These are phyloP conservation scores for Panthera leo DNA, from an alignment of 2,113 vertebrate genomes.

Conservation along the genomic window DNA sequence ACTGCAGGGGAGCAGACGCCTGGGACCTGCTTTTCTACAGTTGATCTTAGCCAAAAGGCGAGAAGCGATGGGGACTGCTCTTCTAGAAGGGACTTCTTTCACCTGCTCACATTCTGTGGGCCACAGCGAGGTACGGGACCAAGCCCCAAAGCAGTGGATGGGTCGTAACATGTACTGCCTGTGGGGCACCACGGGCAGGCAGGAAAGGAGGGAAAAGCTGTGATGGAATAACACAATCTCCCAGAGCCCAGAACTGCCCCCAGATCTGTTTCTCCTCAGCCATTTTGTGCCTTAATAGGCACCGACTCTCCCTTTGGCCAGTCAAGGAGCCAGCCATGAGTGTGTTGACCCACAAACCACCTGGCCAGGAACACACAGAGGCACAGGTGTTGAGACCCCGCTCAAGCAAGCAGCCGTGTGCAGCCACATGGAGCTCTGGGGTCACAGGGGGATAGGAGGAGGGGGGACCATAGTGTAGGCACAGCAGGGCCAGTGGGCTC, in stretches of 20 bases:
- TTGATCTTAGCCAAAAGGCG: too few species aligned
- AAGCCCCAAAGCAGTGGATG: not conserved
- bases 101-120: too few species aligned
- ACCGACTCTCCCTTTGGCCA: not conserved
- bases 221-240: not conserved
- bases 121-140: not conserved
- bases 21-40: not conserved
- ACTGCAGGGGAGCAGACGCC: not conserved
- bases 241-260: not conserved
- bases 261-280: not conserved
- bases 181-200: not conserved
- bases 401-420: too few species aligned
- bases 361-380: not conserved
- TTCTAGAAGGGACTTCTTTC: not conserved
- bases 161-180: not conserved
- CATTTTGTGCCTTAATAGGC: not conserved
- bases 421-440: not conserved
- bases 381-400: not conserved
- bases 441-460: not conserved
- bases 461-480: fast-evolving
- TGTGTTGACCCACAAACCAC: too few species aligned
- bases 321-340: not conserved
- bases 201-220: not conserved
- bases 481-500: not conserved
- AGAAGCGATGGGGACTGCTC: not conserved